A percentile compares a stretch with the other conserved stretches of the same genome.
Evolutionary conservation across 2,888 invertebrate genomes (phyloP).

Genomic region (Lepidochrysops patricia): DNA sequence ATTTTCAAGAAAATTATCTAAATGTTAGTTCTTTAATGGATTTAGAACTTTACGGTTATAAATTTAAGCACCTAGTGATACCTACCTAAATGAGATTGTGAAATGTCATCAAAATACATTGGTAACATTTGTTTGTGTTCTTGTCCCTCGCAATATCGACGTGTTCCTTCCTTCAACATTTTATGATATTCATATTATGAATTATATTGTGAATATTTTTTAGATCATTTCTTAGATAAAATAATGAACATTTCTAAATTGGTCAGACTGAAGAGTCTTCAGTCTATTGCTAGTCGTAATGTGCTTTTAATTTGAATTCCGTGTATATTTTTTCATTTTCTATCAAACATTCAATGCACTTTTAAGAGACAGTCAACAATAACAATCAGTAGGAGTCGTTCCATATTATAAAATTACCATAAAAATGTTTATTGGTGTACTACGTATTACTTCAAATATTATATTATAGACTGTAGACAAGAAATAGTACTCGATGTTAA

Average conservation of each 20-base stretch:
- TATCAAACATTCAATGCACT: neutral
- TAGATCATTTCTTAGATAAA: too few relatives aligned
- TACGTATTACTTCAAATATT: neutral
- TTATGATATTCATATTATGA: too few relatives aligned
- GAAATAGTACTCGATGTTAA: neutral
- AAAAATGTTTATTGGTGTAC: neutral
- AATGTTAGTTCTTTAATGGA: neutral
- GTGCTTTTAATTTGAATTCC: neutral
- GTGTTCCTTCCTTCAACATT: neutral
- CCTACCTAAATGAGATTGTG: neutral
- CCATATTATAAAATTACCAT: neutral
- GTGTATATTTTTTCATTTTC: neutral
- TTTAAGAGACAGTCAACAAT: neutral
- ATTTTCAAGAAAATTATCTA: neutral
- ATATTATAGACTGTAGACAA: neutral
- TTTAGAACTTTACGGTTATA: neutral
- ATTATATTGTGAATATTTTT: too few relatives aligned
- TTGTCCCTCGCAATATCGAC: neutral
- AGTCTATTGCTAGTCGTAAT: neutral
- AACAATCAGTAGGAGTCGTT: neutral
- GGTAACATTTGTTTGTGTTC: neutral
- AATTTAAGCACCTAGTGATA: neutral
- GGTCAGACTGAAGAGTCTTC: too few relatives aligned
- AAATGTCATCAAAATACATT: neutral
- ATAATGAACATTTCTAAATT: too few relatives aligned